Conservation (phyloP, 37 sponge, comb jelly and placozoan species). For the Ianthella basta region DNA sequence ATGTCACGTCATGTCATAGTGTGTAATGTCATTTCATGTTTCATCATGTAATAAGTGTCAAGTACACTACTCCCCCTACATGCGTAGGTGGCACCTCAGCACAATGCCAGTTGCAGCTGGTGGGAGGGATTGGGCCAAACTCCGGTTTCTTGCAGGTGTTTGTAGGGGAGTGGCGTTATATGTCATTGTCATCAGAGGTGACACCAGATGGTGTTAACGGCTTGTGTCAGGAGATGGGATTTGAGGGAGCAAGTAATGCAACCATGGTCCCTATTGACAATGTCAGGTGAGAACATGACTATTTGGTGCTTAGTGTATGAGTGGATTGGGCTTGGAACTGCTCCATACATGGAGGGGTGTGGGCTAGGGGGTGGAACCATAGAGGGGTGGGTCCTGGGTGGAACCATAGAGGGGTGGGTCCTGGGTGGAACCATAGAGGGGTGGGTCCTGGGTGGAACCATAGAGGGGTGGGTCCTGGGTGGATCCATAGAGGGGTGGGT, state of each 20-base stretch:
- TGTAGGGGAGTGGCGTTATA: not conserved
- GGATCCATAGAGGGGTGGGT: too few species aligned
- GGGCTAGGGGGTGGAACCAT: too few species aligned
- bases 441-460: too few species aligned
- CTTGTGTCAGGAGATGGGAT: not conserved
- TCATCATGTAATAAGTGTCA: not conserved
- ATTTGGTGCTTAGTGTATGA: too few species aligned
- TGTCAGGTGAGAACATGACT: not conserved
- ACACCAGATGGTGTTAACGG: not conserved
- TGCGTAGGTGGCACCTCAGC: not conserved
- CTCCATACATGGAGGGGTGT: too few species aligned
- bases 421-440: too few species aligned
- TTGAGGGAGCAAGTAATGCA: not conserved
- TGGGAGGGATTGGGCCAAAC: not conserved
- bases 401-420: too few species aligned
- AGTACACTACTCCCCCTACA: not conserved
- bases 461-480: too few species aligned
- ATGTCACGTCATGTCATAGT: too few species aligned
- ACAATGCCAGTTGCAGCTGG: not conserved
- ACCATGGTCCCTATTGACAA: not conserved
- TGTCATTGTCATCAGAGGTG: not conserved
- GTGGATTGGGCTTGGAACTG: too few species aligned
- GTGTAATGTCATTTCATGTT: not conserved
- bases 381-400: too few species aligned
- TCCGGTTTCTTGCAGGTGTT: conserved; percentile 2